phyloP scores from a whole-genome alignment of 2,888 invertebrate genomes.

The Pseudococcus jackbeardsleyi region DNA sequence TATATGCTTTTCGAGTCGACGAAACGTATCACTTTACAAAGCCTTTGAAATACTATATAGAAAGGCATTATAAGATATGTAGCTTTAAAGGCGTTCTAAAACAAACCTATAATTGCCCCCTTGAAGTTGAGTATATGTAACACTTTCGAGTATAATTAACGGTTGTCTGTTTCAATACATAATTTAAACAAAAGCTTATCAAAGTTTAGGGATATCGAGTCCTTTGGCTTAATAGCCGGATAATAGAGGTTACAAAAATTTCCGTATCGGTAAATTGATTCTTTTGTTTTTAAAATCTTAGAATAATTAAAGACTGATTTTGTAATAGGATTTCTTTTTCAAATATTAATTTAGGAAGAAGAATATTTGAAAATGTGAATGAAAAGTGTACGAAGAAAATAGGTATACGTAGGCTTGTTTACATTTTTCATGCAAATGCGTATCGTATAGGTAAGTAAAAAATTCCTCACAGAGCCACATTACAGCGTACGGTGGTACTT shows the following conservation, averaged over 20 bases:
- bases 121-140: background rate
- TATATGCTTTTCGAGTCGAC: background rate
- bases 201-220: background rate
- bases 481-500: background rate
- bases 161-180: background rate
- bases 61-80: background rate
- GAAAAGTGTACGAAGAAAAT: background rate
- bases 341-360: background rate
- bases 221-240: background rate
- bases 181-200: background rate
- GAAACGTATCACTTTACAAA: slow-evolving; percentile 14
- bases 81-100: background rate
- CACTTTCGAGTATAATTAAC: background rate
- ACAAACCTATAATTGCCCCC: slow-evolving; percentile 14
- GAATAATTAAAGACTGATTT: background rate
- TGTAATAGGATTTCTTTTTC: background rate
- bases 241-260: background rate
- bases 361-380: background rate
- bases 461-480: background rate
- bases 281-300: background rate
- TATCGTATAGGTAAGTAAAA: background rate
- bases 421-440: background rate
- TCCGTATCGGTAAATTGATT: background rate
- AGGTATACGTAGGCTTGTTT: background rate
- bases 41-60: slow-evolving; percentile 6